A percentile compares a stretch with the other conserved stretches of the same genome.
These are phyloP conservation scores for Emberiza fucata DNA, from an alignment of 2,113 vertebrate genomes.

Conservation along the genomic window DNA sequence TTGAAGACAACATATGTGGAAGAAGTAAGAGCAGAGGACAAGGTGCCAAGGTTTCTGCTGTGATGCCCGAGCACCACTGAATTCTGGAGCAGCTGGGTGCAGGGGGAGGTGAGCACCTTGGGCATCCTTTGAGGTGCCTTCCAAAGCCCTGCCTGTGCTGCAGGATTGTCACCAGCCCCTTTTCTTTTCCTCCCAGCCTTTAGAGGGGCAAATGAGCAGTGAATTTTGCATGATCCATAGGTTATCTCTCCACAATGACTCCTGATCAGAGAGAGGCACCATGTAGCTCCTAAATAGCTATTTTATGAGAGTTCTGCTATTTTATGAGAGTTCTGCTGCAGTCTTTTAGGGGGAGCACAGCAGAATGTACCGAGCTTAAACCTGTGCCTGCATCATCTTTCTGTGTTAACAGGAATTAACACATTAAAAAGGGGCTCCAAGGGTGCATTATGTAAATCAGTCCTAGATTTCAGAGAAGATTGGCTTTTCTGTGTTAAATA, in stretches of 20 bases:
- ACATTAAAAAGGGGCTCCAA: neutral
- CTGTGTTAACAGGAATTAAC: neutral
- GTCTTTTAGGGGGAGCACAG: neutral
- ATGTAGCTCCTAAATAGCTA: neutral
- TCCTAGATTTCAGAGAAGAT: neutral
- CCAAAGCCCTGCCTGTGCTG: neutral
- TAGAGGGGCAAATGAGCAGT: neutral
- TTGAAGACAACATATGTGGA: constrained; percentile 54
- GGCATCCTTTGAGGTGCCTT: constrained; percentile 7
- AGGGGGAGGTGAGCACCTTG: constrained; percentile 1
- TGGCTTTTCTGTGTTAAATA: neutral
- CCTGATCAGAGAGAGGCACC: neutral
- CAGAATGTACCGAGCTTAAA: neutral
- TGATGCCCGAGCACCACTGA: neutral
- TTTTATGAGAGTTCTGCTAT: neutral
- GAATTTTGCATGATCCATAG: neutral
- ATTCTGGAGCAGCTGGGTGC: constrained; percentile 22
- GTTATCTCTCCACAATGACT: neutral
- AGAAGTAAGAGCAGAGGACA: constrained; percentile 14
- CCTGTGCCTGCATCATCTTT: neutral
- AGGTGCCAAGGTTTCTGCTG: constrained; percentile 43
- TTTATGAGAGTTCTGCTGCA: neutral
- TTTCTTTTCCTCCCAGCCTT: neutral
- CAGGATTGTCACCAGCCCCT: neutral
- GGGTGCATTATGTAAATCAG: neutral